Evolutionary conservation across 1,140 invertebrate species (phyloP).

Genomic region (Mesaphorura yosii): DNA sequence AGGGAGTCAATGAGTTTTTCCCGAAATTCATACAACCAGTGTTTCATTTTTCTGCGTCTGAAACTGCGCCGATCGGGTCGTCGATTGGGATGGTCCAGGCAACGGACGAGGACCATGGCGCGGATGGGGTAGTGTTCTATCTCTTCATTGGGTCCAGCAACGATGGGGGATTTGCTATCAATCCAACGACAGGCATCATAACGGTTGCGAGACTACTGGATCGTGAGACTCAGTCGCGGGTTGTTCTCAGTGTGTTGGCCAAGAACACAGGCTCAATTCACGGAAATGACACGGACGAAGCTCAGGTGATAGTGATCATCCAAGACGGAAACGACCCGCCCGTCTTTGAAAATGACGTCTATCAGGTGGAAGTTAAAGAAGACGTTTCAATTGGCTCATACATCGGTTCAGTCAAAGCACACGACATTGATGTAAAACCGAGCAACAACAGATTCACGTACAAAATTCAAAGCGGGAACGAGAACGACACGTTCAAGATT

Average conservation of each 20-base stretch:
- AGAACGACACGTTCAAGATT: conserved; percentile 72
- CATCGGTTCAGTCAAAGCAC: conserved; percentile 66
- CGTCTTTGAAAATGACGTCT: conserved; percentile 64
- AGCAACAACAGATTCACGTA: conserved; percentile 88
- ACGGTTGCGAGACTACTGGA: conserved; percentile 69
- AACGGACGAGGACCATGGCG: conserved; percentile 80
- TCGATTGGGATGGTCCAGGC: conserved; percentile 75
- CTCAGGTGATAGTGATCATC: conserved; percentile 80
- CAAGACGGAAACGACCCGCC: conserved; percentile 94
- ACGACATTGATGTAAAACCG: conserved; percentile 79
- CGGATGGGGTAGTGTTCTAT: conserved; percentile 82
- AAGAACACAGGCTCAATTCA: conserved; percentile 86
- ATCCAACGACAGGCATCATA: conserved; percentile 69
- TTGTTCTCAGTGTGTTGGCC: conserved; percentile 80
- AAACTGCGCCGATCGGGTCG: conserved; percentile 76
- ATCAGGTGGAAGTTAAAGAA: conserved; percentile 66
- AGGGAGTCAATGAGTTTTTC: conserved; percentile 83
- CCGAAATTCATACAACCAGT: conserved; percentile 81
- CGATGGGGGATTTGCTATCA: conserved; percentile 78
- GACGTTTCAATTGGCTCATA: conserved; percentile 55
- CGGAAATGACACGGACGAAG: conserved; percentile 84
- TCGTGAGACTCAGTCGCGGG: conserved; percentile 78
- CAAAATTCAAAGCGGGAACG: conserved; percentile 74
- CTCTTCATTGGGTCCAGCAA: conserved; percentile 86
- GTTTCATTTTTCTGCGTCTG: conserved; percentile 87